phyloP scores from a whole-genome alignment of 2,888 invertebrate genomes.

The Acronicta alni region DNA sequence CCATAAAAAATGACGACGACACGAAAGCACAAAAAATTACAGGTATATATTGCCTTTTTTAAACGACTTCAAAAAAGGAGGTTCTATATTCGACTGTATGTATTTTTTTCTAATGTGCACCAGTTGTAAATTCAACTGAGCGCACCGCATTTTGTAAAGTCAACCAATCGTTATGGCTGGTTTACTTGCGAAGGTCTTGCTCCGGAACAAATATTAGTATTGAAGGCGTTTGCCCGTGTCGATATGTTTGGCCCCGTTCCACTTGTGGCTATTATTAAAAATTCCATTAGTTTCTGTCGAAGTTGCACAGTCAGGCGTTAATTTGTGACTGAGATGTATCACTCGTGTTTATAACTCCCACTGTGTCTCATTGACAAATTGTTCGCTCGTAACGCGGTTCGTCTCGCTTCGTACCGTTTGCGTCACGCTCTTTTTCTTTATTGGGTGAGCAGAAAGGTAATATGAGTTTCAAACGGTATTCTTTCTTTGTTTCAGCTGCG shows the following conservation, averaged over 20 bases:
- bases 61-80: too few relatives aligned
- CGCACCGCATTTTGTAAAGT: constrained; percentile 35
- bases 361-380: constrained; percentile 60
- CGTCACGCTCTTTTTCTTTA: constrained; percentile 53
- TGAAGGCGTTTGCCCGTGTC: constrained; percentile 37
- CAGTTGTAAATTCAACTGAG: constrained; percentile 34
- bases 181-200: constrained; percentile 46
- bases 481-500: constrained; percentile 39
- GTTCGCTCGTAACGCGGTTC: constrained; percentile 56
- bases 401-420: constrained; percentile 50
- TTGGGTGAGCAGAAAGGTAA: constrained; percentile 52
- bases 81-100: too few relatives aligned
- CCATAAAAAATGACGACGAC: constrained; percentile 12
- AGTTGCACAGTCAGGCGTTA: constrained; percentile 38
- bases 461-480: constrained; percentile 50
- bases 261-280: constrained; percentile 46
- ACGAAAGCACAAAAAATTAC: constrained; percentile 6
- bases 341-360: constrained; percentile 56
- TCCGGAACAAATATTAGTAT: constrained; percentile 45
- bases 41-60: constrained; percentile 25
- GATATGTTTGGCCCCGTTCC: constrained; percentile 37
- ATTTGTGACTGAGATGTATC: constrained; percentile 53
- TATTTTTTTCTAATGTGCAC: constrained; percentile 23
- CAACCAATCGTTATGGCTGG: constrained; percentile 39
- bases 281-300: constrained; percentile 46